Percentiles rank a stretch among this genome's conserved stretches.
Conservation (phyloP, 2,888 invertebrate genomes). For the Leptopilina syphax region DNA sequence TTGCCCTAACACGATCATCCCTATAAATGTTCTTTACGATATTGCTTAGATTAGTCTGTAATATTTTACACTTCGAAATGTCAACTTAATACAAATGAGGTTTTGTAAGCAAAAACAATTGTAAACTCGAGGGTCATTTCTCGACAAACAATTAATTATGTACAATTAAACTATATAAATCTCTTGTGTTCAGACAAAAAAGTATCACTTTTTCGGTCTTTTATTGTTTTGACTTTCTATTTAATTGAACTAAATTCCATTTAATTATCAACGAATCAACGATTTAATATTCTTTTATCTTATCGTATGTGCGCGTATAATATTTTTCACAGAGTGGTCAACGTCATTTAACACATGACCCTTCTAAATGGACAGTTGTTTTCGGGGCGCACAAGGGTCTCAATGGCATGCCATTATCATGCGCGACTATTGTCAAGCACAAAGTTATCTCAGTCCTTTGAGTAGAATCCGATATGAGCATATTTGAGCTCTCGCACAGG, state of each 20-base stretch:
- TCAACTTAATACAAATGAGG: conserved; percentile 69
- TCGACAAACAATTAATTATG: no score
- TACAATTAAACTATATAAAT: no score
- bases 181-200: no score
- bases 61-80: conserved; percentile 76
- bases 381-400: conserved; percentile 58
- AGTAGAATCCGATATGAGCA: conserved; percentile 72
- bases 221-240: no score
- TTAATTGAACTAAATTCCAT: no score
- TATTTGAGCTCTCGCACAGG: conserved; percentile 72
- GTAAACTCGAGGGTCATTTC: no score
- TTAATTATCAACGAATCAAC: no score
- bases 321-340: background rate
- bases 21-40: conserved; percentile 74
- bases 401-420: conserved; percentile 72
- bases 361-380: conserved; percentile 64
- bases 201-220: no score
- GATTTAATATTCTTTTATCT: no score
- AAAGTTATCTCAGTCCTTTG: conserved; percentile 69
- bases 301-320: no score
- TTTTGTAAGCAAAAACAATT: conserved; percentile 68
- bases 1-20: conserved; percentile 59
- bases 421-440: conserved; percentile 72
- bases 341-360: conserved; percentile 61
- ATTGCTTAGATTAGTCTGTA: conserved; percentile 76